Percentiles rank a stretch among this genome's conserved stretches.
These are phyloP conservation scores for Hirudo medicinalis DNA, from an alignment of 1,140 invertebrate species.

Conservation along the genomic window DNA sequence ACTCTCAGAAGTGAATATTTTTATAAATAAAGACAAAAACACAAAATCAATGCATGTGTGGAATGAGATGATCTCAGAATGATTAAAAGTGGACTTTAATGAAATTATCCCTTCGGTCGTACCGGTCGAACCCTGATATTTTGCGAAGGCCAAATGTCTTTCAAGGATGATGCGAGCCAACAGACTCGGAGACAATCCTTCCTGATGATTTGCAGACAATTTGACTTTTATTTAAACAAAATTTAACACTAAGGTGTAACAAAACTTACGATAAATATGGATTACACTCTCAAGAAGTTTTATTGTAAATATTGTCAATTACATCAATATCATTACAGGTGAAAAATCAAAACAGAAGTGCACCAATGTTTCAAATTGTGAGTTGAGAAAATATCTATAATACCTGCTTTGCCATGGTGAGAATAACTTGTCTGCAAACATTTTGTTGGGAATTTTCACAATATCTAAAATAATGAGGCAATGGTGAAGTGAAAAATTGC, in stretches of 20 bases:
- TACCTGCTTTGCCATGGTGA: slow-evolving; percentile 2
- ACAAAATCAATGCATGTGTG: too few species aligned
- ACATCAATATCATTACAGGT: neutral
- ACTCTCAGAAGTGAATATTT: too few species aligned
- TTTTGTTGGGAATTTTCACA: slow-evolving; percentile 16
- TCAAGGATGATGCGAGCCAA: slow-evolving; percentile 54
- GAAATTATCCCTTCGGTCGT: neutral
- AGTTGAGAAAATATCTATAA: neutral
- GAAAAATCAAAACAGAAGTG: neutral
- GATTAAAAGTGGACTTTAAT: too few species aligned
- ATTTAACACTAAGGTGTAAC: neutral
- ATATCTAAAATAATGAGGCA: slow-evolving; percentile 28
- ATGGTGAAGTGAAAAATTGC: too few species aligned
- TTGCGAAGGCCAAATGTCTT: slow-evolving; percentile 39
- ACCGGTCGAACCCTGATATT: slow-evolving; percentile 25
- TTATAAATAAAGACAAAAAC: too few species aligned
- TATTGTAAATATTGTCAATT: neutral
- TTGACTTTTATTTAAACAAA: neutral
- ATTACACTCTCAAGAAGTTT: neutral
- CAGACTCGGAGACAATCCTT: slow-evolving; percentile 50
- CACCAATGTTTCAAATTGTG: neutral
- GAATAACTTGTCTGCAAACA: slow-evolving; percentile 7
- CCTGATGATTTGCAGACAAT: slow-evolving; percentile 14
- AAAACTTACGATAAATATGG: neutral
- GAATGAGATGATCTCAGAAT: too few species aligned